Evolutionary conservation across 30 jellyfish, hydroid and myxozoan genomes (phyloP).

Genomic region (Aurelia aurita complex sp. Pacific): DNA sequence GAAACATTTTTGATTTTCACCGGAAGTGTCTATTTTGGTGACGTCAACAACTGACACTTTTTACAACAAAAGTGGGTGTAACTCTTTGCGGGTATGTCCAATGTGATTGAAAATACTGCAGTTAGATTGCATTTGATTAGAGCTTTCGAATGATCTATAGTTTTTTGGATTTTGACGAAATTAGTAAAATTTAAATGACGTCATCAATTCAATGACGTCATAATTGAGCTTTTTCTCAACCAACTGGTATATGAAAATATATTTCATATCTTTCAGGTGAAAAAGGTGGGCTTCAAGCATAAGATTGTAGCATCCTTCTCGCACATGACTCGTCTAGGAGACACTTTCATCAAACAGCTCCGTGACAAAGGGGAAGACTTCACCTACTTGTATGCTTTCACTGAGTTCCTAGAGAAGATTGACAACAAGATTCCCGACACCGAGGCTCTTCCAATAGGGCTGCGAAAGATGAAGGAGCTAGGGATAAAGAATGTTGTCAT

Average conservation of each 20-base stretch:
- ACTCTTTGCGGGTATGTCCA: no score
- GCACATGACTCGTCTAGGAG: slow-evolving; percentile 84
- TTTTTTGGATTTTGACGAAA: no score
- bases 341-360: slow-evolving; percentile 73
- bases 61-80: no score
- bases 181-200: no score
- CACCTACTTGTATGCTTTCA: slow-evolving; percentile 59
- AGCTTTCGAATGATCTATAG: no score
- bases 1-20: no score
- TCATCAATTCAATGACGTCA: no score
- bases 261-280: slow-evolving; percentile 29
- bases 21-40: no score
- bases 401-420: slow-evolving; percentile 58
- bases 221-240: no score
- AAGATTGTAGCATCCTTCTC: slow-evolving; percentile 77
- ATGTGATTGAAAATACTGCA: no score
- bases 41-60: no score
- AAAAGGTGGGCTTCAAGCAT: slow-evolving; percentile 78
- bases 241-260: neutral
- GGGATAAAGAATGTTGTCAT: slow-evolving; percentile 66
- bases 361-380: slow-evolving; percentile 77
- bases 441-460: slow-evolving; percentile 69
- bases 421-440: slow-evolving; percentile 64
- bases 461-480: slow-evolving; percentile 69
- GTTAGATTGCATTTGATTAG: no score